These are phyloP conservation scores for Sacculina carcini DNA, from an alignment of 2,888 invertebrate genomes.

Conservation along the genomic window DNA sequence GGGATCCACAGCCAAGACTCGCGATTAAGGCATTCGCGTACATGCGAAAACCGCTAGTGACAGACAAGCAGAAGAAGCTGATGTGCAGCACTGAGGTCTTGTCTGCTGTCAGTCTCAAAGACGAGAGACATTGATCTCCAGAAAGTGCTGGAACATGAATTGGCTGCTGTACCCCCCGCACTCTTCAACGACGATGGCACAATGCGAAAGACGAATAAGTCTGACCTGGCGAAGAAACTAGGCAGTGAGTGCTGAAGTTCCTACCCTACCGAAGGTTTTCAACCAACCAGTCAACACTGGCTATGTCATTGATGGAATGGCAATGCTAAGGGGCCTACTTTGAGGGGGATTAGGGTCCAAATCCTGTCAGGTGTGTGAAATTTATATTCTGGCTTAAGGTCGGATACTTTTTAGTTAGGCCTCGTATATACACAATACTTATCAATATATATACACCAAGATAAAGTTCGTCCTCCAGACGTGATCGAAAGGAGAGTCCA, in stretches of 20 bases:
- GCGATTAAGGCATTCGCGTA: background rate
- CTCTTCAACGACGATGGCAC: conserved; percentile 3
- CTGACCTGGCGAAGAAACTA: conserved; percentile 5
- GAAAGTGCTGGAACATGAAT: background rate
- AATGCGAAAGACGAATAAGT: conserved; percentile 2
- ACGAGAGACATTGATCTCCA: background rate
- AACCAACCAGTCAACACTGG: background rate
- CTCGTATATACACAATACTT: background rate
- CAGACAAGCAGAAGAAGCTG: conserved; percentile 3
- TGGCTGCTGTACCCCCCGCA: background rate
- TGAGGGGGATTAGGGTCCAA: too few relatives aligned
- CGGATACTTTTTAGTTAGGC: too few relatives aligned
- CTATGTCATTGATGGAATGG: conserved; percentile 7
- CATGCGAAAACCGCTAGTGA: background rate
- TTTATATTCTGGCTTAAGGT: too few relatives aligned
- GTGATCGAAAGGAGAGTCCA: conserved; percentile 1
- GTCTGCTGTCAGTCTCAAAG: background rate
- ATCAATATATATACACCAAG: background rate
- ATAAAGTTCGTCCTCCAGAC: background rate
- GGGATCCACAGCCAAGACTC: background rate
- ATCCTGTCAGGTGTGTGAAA: too few relatives aligned
- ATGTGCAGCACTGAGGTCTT: background rate
- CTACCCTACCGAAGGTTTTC: background rate
- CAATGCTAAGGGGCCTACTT: conserved; percentile 1
- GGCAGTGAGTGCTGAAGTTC: background rate